phyloP scores from a whole-genome alignment of 2,797 vertebrate species.

The Margarornis squamiger region DNA sequence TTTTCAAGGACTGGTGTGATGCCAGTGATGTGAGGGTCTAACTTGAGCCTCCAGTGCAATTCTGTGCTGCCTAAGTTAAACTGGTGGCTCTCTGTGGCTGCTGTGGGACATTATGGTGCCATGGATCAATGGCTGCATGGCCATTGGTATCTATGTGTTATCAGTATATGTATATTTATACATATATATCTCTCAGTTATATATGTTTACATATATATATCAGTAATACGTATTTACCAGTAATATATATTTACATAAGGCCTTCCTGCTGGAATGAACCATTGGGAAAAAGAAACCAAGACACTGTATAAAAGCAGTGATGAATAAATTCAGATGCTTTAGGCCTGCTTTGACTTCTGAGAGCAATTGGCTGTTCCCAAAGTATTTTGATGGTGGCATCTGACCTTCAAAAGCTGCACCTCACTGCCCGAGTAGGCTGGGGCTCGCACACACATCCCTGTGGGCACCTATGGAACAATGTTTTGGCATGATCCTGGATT shows the following conservation, averaged over 20 bases:
- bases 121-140: not conserved
- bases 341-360: not conserved
- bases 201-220: not conserved
- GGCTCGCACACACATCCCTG: not conserved
- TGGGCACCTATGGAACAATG: not conserved
- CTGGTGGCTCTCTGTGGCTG: rapidly evolving
- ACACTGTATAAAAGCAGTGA: not conserved
- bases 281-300: not conserved
- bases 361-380: not conserved
- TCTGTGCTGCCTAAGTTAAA: not conserved
- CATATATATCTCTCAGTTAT: not conserved
- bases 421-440: rapidly evolving
- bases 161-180: not conserved
- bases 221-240: not conserved
- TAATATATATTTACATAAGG: not conserved
- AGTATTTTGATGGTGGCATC: not conserved
- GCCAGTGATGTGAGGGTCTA: rapidly evolving
- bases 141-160: not conserved
- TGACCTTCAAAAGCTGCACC: not conserved
- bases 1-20: not conserved
- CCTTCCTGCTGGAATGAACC: not conserved
- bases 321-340: not conserved
- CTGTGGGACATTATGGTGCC: rapidly evolving
- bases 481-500: not conserved
- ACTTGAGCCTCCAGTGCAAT: not conserved